phyloP scores from a whole-genome alignment of 2,113 vertebrate genomes.

The Mirounga angustirostris region DNA sequence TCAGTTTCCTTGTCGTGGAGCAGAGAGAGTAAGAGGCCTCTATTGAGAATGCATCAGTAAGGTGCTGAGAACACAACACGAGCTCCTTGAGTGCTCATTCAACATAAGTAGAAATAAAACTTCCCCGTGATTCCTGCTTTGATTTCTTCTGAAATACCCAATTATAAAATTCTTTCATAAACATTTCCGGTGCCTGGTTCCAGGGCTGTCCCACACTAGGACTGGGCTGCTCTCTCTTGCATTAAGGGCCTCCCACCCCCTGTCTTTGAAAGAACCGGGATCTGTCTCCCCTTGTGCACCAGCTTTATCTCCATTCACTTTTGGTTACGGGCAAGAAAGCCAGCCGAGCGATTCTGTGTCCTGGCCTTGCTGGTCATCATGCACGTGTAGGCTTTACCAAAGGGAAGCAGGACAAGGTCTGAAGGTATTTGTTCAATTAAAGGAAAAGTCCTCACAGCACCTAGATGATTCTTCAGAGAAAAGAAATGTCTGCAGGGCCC shows the following conservation, averaged over 20 bases:
- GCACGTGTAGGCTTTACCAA: accelerated
- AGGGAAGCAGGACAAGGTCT: accelerated
- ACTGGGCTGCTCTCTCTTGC: too few relatives aligned
- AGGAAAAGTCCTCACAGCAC: not conserved
- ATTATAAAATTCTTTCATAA: not conserved
- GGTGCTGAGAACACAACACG: not conserved
- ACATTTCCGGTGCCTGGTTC: not conserved
- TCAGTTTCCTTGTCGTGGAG: accelerated
- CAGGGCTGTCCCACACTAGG: too few relatives aligned
- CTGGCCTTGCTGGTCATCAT: accelerated
- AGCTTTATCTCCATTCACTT: not conserved
- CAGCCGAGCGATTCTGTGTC: not conserved
- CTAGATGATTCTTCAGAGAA: not conserved
- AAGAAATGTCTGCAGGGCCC: not conserved
- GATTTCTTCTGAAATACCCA: not conserved
- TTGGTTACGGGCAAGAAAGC: not conserved
- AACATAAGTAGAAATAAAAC: not conserved
- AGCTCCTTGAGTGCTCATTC: not conserved
- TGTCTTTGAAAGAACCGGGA: not conserved
- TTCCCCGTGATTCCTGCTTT: not conserved
- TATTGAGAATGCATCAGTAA: accelerated
- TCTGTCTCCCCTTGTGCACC: too few relatives aligned
- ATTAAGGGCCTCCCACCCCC: accelerated
- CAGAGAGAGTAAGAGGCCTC: not conserved
- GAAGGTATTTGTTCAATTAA: slow-evolving; percentile 26